phyloP scores from a whole-genome alignment of 2,888 invertebrate species.

The Parascotia fuliginaria region DNA sequence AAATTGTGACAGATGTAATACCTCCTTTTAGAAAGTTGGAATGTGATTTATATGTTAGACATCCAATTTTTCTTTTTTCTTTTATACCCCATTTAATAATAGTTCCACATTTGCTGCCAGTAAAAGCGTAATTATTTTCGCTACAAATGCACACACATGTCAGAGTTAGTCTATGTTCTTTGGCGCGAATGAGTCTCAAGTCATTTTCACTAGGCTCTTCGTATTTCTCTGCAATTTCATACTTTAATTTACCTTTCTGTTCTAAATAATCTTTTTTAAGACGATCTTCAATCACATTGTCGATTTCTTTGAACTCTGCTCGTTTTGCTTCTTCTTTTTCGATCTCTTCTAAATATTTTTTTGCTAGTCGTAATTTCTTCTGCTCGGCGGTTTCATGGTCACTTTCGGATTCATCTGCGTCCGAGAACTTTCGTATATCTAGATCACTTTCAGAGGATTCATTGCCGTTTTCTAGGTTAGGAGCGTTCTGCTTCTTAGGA shows the following conservation, averaged over 20 bases:
- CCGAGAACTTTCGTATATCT: slow-evolving; percentile 85
- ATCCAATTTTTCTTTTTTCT: slow-evolving; percentile 87
- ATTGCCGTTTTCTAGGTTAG: slow-evolving; percentile 83
- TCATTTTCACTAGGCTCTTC: slow-evolving; percentile 60
- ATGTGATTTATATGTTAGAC: slow-evolving; percentile 80
- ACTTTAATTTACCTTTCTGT: slow-evolving; percentile 92
- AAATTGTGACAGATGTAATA: slow-evolving; percentile 89
- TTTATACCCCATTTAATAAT: slow-evolving; percentile 94
- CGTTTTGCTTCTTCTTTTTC: slow-evolving; percentile 91
- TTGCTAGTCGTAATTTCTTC: slow-evolving; percentile 95
- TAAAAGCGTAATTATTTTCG: slow-evolving; percentile 90
- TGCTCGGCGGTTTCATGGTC: slow-evolving; percentile 95
- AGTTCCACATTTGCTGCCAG: slow-evolving; percentile 95
- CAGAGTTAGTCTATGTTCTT: slow-evolving; percentile 91
- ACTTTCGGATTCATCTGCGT: slow-evolving; percentile 83
- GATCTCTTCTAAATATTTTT: slow-evolving; percentile 95
- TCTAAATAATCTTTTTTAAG: slow-evolving; percentile 94
- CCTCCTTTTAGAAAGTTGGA: slow-evolving; percentile 71
- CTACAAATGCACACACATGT: slow-evolving; percentile 93
- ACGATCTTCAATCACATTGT: slow-evolving; percentile 89
- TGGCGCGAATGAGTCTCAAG: slow-evolving; percentile 87
- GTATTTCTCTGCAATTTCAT: slow-evolving; percentile 89
- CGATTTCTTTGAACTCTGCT: slow-evolving; percentile 87
- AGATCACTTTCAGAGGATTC: slow-evolving; percentile 89
- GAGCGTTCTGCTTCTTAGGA: slow-evolving; percentile 63